Evolutionary conservation across 2,888 invertebrate species (phyloP).

Genomic region (Phaedon cochleariae): DNA sequence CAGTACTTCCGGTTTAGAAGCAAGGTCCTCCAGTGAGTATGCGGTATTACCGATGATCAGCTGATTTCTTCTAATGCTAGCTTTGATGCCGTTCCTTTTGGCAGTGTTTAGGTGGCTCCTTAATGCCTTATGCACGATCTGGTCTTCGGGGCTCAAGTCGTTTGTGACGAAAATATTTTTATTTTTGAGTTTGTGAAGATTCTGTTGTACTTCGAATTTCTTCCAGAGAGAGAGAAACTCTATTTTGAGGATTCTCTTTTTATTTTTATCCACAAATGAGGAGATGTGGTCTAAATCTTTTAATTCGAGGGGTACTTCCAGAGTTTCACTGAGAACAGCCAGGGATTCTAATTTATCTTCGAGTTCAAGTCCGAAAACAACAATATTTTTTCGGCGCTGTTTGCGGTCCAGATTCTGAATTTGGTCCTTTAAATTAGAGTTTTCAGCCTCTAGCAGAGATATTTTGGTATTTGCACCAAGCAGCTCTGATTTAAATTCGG

Average conservation of each 20-base stretch:
- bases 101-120: constrained; percentile 6
- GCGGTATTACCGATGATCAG: neutral
- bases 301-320: neutral
- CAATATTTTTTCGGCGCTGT: constrained; percentile 1
- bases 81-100: constrained; percentile 4
- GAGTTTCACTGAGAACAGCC: neutral
- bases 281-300: constrained; percentile 1
- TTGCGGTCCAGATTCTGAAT: constrained; percentile 10
- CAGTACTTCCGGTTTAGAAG: constrained; percentile 5
- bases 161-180: neutral
- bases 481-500: constrained; percentile 13
- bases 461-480: constrained; percentile 12
- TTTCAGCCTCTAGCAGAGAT: constrained; percentile 5
- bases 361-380: neutral
- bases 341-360: constrained; percentile 9
- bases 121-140: constrained; percentile 1
- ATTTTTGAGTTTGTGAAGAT: constrained; percentile 7
- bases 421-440: constrained; percentile 2
- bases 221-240: constrained; percentile 4
- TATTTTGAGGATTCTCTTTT: constrained; percentile 6
- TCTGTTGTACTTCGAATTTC: constrained; percentile 3
- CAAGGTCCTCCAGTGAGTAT: neutral
- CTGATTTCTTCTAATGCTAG: no score
- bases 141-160: constrained; percentile 3
- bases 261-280: constrained; percentile 7